Conservation (phyloP, 2,113 vertebrate genomes). For the Peucedramus taeniatus region DNA sequence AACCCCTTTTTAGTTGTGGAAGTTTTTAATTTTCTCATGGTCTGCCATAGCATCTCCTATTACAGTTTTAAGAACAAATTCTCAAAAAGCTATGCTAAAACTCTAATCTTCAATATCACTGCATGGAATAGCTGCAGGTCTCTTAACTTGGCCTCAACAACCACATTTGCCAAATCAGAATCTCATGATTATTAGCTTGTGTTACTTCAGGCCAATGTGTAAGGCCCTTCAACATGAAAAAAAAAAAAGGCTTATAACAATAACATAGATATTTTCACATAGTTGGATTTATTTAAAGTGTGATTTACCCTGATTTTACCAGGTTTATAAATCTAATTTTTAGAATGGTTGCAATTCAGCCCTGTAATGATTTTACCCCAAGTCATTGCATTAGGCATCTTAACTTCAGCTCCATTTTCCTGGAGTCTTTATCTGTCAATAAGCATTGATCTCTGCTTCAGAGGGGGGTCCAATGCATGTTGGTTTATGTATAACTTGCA, state of each 20-base stretch:
- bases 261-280: not conserved
- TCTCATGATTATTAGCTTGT: not conserved
- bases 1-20: not conserved
- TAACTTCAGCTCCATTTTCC: not conserved
- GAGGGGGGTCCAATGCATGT: not conserved
- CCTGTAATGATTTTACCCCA: not conserved
- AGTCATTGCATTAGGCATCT: not conserved
- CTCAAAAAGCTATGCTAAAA: not conserved
- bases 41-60: not conserved
- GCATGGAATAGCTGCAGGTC: not conserved
- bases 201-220: not conserved
- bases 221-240: not conserved
- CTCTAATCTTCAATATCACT: not conserved
- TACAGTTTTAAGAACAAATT: not conserved
- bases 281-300: not conserved
- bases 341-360: not conserved
- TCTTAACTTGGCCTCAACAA: not conserved
- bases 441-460: not conserved
- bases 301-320: not conserved
- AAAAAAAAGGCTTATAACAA: not conserved
- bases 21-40: not conserved
- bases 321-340: not conserved
- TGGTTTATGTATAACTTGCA: not conserved
- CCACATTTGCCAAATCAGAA: not conserved
- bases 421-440: not conserved